These are phyloP conservation scores for Philonicus albiceps DNA, from an alignment of 2,888 invertebrate species.

Conservation along the genomic window DNA sequence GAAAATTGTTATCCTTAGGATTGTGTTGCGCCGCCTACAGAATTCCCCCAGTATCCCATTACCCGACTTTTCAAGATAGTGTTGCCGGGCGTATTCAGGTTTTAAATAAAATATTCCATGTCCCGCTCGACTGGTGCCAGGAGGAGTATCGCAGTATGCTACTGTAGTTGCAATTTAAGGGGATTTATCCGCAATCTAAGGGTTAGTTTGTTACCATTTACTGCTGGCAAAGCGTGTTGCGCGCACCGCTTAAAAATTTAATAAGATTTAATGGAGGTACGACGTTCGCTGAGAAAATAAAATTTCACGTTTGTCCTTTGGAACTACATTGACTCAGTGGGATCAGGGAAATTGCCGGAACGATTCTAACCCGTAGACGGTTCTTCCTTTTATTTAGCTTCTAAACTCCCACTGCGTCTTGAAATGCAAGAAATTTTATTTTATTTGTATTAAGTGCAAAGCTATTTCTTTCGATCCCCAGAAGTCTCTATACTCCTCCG, in stretches of 20 bases:
- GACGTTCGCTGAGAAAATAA: not conserved
- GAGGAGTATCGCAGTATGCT: not conserved
- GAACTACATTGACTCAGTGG: not conserved
- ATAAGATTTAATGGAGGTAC: not conserved
- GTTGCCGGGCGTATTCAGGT: not conserved
- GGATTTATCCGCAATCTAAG: not conserved
- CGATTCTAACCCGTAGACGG: not conserved
- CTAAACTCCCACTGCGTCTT: not conserved
- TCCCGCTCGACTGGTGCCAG: not conserved
- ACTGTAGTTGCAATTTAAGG: not conserved
- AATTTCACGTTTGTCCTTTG: not conserved
- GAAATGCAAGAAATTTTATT: not conserved
- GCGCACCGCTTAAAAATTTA: not conserved
- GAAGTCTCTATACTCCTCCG: too few species aligned
- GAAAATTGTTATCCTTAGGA: slow-evolving; percentile 19
- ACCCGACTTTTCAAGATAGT: not conserved
- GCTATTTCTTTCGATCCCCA: too few species aligned
- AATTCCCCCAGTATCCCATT: not conserved
- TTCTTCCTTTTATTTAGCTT: not conserved
- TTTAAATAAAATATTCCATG: not conserved
- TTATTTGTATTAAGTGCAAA: not conserved
- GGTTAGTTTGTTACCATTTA: not conserved
- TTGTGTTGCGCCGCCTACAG: not conserved
- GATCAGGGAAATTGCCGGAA: not conserved
- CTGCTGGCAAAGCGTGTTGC: not conserved